A percentile compares a stretch with the other conserved stretches of the same genome.
These are phyloP conservation scores for Drosophila flavopinicola DNA, from an alignment of 2,888 invertebrate species.

Conservation along the genomic window DNA sequence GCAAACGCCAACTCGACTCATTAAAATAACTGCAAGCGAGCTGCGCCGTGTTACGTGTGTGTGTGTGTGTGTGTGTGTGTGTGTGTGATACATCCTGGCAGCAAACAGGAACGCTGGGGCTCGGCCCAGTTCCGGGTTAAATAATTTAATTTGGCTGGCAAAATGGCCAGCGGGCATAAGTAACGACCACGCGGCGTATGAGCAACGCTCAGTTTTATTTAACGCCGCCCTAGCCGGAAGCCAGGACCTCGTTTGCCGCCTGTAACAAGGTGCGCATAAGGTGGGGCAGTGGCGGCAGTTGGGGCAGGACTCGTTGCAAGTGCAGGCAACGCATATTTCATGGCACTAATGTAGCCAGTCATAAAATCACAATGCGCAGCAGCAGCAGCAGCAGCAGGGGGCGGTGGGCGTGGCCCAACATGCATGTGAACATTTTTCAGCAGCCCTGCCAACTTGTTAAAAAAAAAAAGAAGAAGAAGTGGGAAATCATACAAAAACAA, in stretches of 20 bases:
- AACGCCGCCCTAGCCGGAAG: conserved; percentile 75
- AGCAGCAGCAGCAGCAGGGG: conserved; percentile 5
- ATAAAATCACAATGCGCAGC: conserved; percentile 76
- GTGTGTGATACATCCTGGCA: conserved; percentile 72
- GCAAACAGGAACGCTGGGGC: conserved; percentile 24
- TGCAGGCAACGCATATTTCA: conserved; percentile 74
- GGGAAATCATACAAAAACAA: conserved; percentile 15
- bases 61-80: too few relatives aligned
- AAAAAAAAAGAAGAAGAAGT: conserved; percentile 21
- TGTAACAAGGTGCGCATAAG: conserved; percentile 51
- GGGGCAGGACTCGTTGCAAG: conserved; percentile 34
- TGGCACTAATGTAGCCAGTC: conserved; percentile 80
- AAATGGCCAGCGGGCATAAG: conserved; percentile 80
- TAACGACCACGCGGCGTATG: conserved; percentile 74
- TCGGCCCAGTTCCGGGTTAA: conserved; percentile 80
- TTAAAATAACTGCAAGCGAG: conserved; percentile 73
- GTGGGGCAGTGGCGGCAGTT: neutral
- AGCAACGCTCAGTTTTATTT: conserved; percentile 78
- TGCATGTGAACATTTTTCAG: conserved; percentile 64
- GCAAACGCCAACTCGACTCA: conserved; percentile 64
- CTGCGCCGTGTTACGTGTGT: too few relatives aligned
- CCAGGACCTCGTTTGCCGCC: conserved; percentile 68
- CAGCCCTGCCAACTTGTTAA: conserved; percentile 56
- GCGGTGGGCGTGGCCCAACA: conserved; percentile 63
- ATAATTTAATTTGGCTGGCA: conserved; percentile 75